Conservation (phyloP, 2,888 invertebrate species). For the Drosophila meridionalis region DNA sequence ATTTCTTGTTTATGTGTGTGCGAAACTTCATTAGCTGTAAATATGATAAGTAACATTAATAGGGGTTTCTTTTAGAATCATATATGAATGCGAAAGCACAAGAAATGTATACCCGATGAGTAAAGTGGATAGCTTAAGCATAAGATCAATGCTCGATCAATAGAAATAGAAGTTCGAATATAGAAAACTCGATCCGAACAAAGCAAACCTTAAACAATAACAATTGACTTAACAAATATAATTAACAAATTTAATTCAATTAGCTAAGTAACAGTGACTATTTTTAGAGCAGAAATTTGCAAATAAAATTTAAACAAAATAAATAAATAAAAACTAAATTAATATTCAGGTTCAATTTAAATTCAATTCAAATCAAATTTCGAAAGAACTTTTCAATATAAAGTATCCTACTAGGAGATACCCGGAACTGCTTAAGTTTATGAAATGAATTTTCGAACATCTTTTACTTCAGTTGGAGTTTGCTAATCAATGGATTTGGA, state of each 20-base stretch:
- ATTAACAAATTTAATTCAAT: neutral
- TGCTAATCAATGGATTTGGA: no score
- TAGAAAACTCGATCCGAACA: neutral
- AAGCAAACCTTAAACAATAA: neutral
- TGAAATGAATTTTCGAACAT: no score
- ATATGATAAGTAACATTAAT: neutral
- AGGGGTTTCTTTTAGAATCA: neutral
- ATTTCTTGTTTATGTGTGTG: conserved; percentile 90
- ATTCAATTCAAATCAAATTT: no score
- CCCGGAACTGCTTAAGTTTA: no score
- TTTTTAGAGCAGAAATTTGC: neutral
- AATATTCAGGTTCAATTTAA: no score
- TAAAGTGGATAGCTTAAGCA: neutral
- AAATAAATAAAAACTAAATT: neutral
- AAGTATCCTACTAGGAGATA: no score
- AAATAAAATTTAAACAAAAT: neutral
- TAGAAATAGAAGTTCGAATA: neutral
- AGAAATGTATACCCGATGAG: neutral
- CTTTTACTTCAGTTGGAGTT: no score
- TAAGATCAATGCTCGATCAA: neutral
- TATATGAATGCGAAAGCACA: neutral
- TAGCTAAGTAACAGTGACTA: neutral
- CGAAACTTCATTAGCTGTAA: conserved; percentile 88
- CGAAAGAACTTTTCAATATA: no score
- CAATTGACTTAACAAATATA: neutral